Evolutionary conservation across 2,797 vertebrate genomes (phyloP), one percentile per base, ranked within the genome.

Genomic region (Carapus acus): DNA sequence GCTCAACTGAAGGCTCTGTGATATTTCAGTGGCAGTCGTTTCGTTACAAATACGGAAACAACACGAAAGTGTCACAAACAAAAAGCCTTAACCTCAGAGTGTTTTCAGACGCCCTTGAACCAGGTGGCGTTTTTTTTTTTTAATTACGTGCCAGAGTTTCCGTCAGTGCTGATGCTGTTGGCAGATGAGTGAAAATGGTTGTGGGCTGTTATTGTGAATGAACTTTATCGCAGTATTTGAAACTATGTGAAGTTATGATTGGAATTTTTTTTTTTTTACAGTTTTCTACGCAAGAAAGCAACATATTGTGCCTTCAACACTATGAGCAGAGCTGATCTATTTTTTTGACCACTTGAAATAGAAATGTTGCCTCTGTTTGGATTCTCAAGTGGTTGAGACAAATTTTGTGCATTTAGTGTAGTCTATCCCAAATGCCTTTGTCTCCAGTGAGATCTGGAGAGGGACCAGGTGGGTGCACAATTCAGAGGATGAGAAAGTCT

Each of bases 191-290:
- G 62, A 41, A 51, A 58, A 64, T 75, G 58, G 11, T 14, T 66
- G 63, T 71, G 58, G 51, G 56, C 73, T 67, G 72, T 69, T 59
- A 57, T 74, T 74, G 45, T 58, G 69, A 74, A 49, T 62, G 57
- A 74, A 68, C 76, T 51, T 77, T 76, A 54, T 56, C 81, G 67
- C 76, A 80, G 68, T 78, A 77, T 83, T 84, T 77, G 72, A 73
- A 67, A 68, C 71, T 73, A 74, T 85, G 79, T 79, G 70, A 73
- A 65, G 27, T 67, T 65, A 47, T 49, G 53, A 58, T 48, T 62
- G 49, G 61, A 71, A 62, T 49, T 27, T 4, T 27, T 27, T 27
- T 27, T 27, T 27, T 27, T 27, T 27, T 52, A 43, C 68, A 54
- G 44, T 65, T 77, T 51, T 55, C 58, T 71, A 54, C 69, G 63